Conservation (phyloP, 2,797 vertebrate species). For the Chromobotia macracanthus region DNA sequence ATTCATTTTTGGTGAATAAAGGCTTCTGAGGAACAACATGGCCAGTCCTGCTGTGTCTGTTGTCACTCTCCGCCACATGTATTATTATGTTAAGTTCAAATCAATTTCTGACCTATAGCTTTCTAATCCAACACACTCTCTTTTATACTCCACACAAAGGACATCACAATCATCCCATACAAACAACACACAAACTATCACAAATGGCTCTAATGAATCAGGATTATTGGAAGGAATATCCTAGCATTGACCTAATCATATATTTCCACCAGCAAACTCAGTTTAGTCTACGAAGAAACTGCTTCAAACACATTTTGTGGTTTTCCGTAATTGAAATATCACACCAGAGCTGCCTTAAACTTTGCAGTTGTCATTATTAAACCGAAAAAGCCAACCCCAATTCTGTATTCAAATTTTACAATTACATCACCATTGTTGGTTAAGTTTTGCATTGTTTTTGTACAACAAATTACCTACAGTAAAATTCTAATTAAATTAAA, state of each 20-base stretch:
- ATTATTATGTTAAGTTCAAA: conserved; percentile 7
- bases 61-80: background rate
- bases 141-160: conserved; percentile 8
- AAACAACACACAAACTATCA: background rate
- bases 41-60: background rate
- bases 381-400: background rate
- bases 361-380: no score
- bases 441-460: background rate
- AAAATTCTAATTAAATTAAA: no score
- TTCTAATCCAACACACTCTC: background rate
- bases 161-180: background rate
- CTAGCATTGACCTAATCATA: background rate
- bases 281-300: background rate
- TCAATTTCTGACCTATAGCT: background rate
- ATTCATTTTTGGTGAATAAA: conserved; percentile 11
- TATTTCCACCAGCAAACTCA: background rate
- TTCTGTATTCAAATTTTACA: background rate
- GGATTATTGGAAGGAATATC: background rate
- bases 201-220: background rate
- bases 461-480: background rate
- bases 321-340: background rate
- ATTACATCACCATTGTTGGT: background rate
- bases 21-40: conserved; percentile 16
- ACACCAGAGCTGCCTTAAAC: background rate
- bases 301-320: background rate